Conservation (phyloP, 2,113 vertebrate genomes). For the Ivindomyrus marchei region DNA sequence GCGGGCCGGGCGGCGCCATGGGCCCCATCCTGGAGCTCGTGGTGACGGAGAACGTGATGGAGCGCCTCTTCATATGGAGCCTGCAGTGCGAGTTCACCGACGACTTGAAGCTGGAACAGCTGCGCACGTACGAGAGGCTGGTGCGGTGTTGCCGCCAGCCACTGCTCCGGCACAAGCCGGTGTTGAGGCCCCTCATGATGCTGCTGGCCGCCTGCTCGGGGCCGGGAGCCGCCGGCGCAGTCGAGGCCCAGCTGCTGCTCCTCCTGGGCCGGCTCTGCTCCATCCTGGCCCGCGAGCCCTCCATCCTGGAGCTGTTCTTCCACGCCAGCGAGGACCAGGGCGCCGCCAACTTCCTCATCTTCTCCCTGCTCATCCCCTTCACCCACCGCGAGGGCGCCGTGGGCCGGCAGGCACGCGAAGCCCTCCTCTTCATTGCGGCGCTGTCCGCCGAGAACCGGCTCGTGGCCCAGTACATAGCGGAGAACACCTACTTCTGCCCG, state of each 20-base stretch:
- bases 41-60: conserved; percentile 93
- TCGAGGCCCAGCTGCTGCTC: conserved; percentile 79
- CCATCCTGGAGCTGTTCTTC: conserved; percentile 91
- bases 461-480: conserved; percentile 79
- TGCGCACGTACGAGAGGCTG: conserved; percentile 90
- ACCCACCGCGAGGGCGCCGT: conserved; percentile 82
- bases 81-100: conserved; percentile 84
- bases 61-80: conserved; percentile 93
- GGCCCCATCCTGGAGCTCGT: conserved; percentile 94
- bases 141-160: conserved; percentile 81
- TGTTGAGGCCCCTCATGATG: conserved; percentile 94
- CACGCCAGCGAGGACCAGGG: conserved; percentile 92
- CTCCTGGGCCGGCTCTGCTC: conserved; percentile 81
- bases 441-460: conserved; percentile 75
- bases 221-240: conserved; percentile 52
- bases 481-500: conserved; percentile 94
- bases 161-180: conserved; percentile 87
- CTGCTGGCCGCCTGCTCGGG: conserved; percentile 82
- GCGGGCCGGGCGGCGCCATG: conserved; percentile 78
- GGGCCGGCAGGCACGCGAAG: conserved; percentile 83
- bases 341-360: conserved; percentile 91
- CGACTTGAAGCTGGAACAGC: conserved; percentile 89
- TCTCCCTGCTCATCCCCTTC: conserved; percentile 89
- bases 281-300: conserved; percentile 84
- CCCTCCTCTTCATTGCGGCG: conserved; percentile 87